phyloP scores from a whole-genome alignment of 1,140 invertebrate species.

The Pollicipes pollicipes region DNA sequence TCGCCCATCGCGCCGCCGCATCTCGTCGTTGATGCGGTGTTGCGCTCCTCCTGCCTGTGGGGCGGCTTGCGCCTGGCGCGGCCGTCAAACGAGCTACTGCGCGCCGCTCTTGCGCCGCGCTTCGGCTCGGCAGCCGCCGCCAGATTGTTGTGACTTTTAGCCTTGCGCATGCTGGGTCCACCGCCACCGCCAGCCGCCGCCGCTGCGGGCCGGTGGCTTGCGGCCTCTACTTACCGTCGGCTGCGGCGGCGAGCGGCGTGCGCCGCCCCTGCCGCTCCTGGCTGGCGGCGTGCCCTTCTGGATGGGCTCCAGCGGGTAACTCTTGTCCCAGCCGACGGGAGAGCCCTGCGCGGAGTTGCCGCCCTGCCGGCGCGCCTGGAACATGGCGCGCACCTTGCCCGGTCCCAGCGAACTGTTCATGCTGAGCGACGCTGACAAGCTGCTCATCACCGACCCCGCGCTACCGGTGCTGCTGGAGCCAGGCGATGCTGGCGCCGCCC shows the following conservation, averaged over 20 bases:
- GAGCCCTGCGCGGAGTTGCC: slow-evolving; percentile 12
- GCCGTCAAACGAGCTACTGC: background rate
- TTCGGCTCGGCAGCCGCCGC: background rate
- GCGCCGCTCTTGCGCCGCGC: background rate
- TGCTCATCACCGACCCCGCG: background rate
- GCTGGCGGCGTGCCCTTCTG: slow-evolving; percentile 10
- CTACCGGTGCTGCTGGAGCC: background rate
- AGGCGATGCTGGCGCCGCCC: background rate
- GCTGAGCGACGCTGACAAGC: slow-evolving; percentile 13
- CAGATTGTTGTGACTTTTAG: background rate
- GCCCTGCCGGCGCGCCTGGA: slow-evolving; percentile 16
- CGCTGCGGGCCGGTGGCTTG: no score
- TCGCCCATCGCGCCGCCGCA: slow-evolving; percentile 21
- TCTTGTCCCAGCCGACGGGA: slow-evolving; percentile 22
- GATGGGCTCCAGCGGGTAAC: slow-evolving; percentile 21
- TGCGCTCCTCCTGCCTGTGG: slow-evolving; percentile 17
- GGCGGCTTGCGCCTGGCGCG: slow-evolving; percentile 6
- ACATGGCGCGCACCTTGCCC: slow-evolving; percentile 22
- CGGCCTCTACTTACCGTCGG: slow-evolving; percentile 9
- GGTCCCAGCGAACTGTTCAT: slow-evolving; percentile 18
- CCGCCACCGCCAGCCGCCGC: slow-evolving; percentile 12
- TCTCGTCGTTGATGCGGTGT: slow-evolving; percentile 20
- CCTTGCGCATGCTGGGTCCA: slow-evolving; percentile 13
- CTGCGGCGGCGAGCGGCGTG: slow-evolving; percentile 5
- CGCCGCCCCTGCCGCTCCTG: background rate